Evolutionary conservation across 2,113 vertebrate genomes (phyloP), one percentile per base, ranked within the genome.

Genomic region (Barbus barbus): DNA sequence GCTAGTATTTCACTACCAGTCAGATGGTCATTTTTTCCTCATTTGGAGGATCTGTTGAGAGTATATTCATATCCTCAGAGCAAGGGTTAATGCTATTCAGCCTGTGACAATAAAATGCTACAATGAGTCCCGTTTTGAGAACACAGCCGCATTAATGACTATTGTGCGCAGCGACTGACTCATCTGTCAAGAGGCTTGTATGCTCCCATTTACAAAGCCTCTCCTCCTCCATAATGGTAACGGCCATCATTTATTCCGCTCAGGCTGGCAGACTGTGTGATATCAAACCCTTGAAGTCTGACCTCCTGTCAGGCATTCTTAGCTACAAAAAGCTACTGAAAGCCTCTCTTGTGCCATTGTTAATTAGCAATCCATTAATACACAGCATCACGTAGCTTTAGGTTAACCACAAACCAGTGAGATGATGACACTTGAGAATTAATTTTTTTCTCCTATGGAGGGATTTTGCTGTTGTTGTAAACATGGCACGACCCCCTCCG

Each of bases 121-220:
- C 77, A 89, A 89, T 86, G 84, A 88, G 73, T 80, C 44, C 75
- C 31, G 58, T 74, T 84, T 77, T 31, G 73, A 71, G 88, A 89
- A 89, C 86, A 82, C 83, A 87, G 87, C 71, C 65, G 79, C 53
- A 85, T 82, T 87, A 89, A 86, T 82, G 82, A 84, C 86, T 87
- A 85, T 85, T 88, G 79, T 89, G 85, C 60, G 28, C 84, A 11
- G 82, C 20, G 75, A 48, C 83, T 61, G 81, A 83, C 81, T 89
- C 83, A 87, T 89, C 86, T 85, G 86, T 87, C 88, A 91, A 89
- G 87, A 86, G 84, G 86, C 85, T 86, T 86, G 81, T 86, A 65
- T 86, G 85, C 82, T 86, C 77, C 87, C 79, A 90, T 89, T 88
- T 87, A 87, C 83, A 89, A 85, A 87, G 78, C 82, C 83, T 85